Conservation (phyloP, 2,113 vertebrate species). For the Entomyzon cyanotis region DNA sequence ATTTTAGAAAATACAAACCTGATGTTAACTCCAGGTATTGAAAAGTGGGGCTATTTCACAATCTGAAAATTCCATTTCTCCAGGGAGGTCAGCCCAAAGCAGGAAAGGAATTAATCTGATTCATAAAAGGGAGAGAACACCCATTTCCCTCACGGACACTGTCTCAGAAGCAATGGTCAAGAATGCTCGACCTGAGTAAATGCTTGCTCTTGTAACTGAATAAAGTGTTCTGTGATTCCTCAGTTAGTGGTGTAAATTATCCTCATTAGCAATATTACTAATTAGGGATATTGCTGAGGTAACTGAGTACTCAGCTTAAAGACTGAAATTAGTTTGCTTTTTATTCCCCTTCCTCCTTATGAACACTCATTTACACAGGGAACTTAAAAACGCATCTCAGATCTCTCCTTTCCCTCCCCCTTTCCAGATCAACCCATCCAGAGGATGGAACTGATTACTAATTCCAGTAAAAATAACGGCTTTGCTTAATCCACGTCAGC, state of each 20-base stretch:
- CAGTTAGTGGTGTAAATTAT: not conserved
- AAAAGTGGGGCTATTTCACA: not conserved
- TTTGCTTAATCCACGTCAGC: not conserved
- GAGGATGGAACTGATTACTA: not conserved
- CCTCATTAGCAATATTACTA: not conserved
- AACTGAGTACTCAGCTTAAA: not conserved
- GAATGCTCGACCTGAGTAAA: not conserved
- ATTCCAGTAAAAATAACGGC: not conserved
- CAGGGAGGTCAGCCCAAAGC: not conserved
- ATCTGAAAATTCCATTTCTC: not conserved
- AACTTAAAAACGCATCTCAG: not conserved
- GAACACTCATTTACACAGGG: not conserved
- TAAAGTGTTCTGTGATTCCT: not conserved
- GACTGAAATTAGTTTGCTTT: not conserved
- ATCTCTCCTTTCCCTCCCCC: not conserved
- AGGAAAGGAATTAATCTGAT: not conserved
- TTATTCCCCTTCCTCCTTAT: not conserved
- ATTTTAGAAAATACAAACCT: not conserved
- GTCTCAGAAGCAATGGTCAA: not conserved
- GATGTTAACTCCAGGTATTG: not conserved
- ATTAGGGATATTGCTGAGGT: not conserved
- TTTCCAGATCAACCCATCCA: not conserved
- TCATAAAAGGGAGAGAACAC: not conserved
- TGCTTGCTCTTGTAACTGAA: not conserved
- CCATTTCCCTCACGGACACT: fast-evolving